Percentiles rank a stretch among this genome's conserved stretches.
These are phyloP conservation scores for Alitta virens DNA, from an alignment of 2,888 invertebrate genomes.

Conservation along the genomic window DNA sequence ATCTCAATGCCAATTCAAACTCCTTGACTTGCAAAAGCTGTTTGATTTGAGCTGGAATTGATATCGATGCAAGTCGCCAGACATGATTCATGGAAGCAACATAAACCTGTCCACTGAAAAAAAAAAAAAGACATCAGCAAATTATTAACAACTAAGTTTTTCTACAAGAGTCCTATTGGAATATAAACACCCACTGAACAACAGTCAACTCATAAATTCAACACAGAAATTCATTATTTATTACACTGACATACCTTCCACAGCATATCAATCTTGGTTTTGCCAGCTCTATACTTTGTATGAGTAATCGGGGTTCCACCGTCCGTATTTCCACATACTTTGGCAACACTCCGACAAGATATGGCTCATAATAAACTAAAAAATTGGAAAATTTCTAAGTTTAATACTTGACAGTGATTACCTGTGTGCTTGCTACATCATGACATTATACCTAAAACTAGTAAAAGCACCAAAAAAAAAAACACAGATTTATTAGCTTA, in stretches of 20 bases:
- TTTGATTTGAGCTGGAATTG: slow-evolving; percentile 79
- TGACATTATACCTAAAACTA: no score
- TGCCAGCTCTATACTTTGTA: slow-evolving; percentile 75
- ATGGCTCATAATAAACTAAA: slow-evolving; percentile 89
- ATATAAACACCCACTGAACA: no score
- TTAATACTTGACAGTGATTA: no score
- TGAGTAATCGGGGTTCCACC: slow-evolving; percentile 74
- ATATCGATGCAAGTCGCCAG: slow-evolving; percentile 70
- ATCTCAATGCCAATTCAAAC: slow-evolving; percentile 87
- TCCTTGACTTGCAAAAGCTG: slow-evolving; percentile 84
- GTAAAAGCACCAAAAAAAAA: no score
- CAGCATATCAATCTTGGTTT: slow-evolving; percentile 49
- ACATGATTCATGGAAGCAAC: slow-evolving; percentile 84
- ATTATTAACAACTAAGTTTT: background rate
- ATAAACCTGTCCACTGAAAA: slow-evolving; percentile 71
- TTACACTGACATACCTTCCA: slow-evolving; percentile 36
- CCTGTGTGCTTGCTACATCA: no score
- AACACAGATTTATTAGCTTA: no score
- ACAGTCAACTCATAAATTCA: background rate
- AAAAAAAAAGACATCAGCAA: background rate
- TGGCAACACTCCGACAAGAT: slow-evolving; percentile 78
- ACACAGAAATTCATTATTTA: background rate
- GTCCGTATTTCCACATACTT: slow-evolving; percentile 84
- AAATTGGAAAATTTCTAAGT: background rate
- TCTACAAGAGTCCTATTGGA: background rate